Evolutionary conservation across 2,113 vertebrate genomes (phyloP).

Genomic region (Pavo muticus): DNA sequence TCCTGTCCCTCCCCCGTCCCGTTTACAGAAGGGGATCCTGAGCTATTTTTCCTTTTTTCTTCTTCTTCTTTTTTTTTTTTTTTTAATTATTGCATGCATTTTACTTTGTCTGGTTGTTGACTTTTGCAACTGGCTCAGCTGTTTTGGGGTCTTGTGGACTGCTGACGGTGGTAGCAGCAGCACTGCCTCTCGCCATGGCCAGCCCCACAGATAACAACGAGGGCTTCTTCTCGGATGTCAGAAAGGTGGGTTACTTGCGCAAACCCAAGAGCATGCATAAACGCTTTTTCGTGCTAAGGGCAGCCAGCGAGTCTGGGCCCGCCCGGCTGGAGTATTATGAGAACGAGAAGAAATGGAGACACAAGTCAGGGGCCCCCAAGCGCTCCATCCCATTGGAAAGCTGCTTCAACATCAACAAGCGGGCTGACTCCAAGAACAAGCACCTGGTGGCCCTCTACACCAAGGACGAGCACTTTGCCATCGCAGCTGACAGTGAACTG

Average conservation of each 20-base stretch:
- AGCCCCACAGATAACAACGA: slow-evolving; percentile 83
- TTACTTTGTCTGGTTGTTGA: slow-evolving; percentile 41
- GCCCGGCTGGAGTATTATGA: slow-evolving; percentile 92
- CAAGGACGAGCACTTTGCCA: slow-evolving; percentile 90
- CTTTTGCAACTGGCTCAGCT: background rate
- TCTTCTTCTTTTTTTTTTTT: background rate
- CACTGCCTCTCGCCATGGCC: slow-evolving; percentile 74
- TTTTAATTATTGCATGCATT: slow-evolving; percentile 38
- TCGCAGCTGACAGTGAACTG: slow-evolving; percentile 88
- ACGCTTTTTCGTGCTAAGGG: slow-evolving; percentile 91
- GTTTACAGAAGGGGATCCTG: slow-evolving; percentile 16
- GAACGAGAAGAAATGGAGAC: slow-evolving; percentile 94
- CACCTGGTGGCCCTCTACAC: slow-evolving; percentile 91
- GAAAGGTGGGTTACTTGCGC: slow-evolving; percentile 93
- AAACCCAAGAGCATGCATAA: slow-evolving; percentile 96
- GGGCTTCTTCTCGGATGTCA: slow-evolving; percentile 90
- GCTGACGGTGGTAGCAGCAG: background rate
- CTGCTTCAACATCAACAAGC: slow-evolving; percentile 94
- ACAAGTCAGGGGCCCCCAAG: slow-evolving; percentile 90
- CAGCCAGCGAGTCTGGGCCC: slow-evolving; percentile 86
- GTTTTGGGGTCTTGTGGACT: slow-evolving; percentile 3
- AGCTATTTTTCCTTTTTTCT: background rate
- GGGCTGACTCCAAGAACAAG: slow-evolving; percentile 93
- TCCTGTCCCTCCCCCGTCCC: slow-evolving; percentile 21
- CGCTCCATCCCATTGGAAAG: slow-evolving; percentile 89